Percentiles rank a stretch among this genome's conserved stretches.
phyloP scores from a whole-genome alignment of 2,888 invertebrate species.

The Sepioteuthis lessoniana region DNA sequence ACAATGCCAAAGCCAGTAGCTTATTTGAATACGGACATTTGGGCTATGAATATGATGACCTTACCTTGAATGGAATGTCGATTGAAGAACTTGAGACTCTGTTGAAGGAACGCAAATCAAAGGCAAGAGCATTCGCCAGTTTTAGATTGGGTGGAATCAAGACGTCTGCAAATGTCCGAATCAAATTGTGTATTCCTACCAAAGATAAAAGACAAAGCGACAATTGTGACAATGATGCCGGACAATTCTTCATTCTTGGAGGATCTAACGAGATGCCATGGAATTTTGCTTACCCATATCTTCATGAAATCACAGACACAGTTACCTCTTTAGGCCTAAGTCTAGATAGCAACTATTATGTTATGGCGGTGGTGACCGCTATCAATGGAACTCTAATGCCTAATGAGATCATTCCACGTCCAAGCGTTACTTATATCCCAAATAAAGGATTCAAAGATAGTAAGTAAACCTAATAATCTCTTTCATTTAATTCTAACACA shows the following conservation, averaged over 20 bases:
- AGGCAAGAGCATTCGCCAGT: conserved; percentile 52
- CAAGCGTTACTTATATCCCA: conserved; percentile 51
- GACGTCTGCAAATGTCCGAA: conserved; percentile 53
- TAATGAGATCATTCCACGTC: conserved; percentile 48
- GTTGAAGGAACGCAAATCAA: conserved; percentile 51
- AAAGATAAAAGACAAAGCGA: conserved; percentile 47
- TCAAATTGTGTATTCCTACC: conserved; percentile 51
- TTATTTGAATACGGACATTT: conserved; percentile 48
- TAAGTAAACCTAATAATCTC: conserved; percentile 49
- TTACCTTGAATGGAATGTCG: conserved; percentile 53
- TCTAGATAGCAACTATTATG: conserved; percentile 52
- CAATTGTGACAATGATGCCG: conserved; percentile 51
- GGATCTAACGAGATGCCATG: conserved; percentile 56
- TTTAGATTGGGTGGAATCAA: conserved; percentile 55
- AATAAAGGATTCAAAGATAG: conserved; percentile 51
- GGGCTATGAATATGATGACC: conserved; percentile 53
- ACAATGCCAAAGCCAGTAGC: conserved; percentile 44
- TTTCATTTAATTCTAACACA: not conserved
- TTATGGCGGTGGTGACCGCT: conserved; percentile 51
- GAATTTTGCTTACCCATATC: conserved; percentile 54
- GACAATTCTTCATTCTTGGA: conserved; percentile 58
- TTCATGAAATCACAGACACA: conserved; percentile 54
- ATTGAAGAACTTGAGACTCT: conserved; percentile 50
- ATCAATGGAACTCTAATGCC: conserved; percentile 54
- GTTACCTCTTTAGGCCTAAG: conserved; percentile 48